Evolutionary conservation across 2,797 vertebrate species (phyloP), one percentile per base, ranked within the genome.

Genomic region (Microctenopoma lineatum): DNA sequence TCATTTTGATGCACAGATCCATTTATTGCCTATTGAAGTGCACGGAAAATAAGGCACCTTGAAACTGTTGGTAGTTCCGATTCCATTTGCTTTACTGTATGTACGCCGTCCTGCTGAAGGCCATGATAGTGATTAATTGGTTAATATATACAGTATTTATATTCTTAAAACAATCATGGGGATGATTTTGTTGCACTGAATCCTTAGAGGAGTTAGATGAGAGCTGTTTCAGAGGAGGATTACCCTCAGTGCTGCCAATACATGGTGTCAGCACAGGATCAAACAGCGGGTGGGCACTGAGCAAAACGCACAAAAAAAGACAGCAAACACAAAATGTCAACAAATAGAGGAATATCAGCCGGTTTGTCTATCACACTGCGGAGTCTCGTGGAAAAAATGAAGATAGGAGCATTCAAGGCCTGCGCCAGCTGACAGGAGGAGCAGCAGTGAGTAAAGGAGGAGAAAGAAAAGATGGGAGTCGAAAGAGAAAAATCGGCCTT

Each of bases 321-420:
- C 83, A 60, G 74, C 76, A 87, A 89, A 87, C 47, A 84, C 81
- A 80, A 86, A 88, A 87, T 81, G 83, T 87, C 87, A 91, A 89
- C 91, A 91, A 91, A 91, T 88, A 83, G 86, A 79, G 74, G 77
- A 86, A 85, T 88, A 86, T 87, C 80, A 84, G 75, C 86, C 84
- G 79, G 87, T 92, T 92, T 90, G 86, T 90, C 84, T 75, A 75
- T 82, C 81, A 84, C 69, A 66, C 81, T 72, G 74, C 63, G 77
- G 80, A 88, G 87, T 79, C 81, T 75, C 66, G 84, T 58, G 66
- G 51, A 82, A 62, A 77, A 66, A 69, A 70, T 0, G 13, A 69
- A 50, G 25, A 61, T 77, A 75, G 75, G 55, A 73, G 78, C 73
- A 81, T 89, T 90, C 75, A 89, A 83, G 80, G 73, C 67, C 81